These are phyloP conservation scores for Aptenodytes patagonicus DNA, from an alignment of 2,113 vertebrate genomes.

Conservation along the genomic window DNA sequence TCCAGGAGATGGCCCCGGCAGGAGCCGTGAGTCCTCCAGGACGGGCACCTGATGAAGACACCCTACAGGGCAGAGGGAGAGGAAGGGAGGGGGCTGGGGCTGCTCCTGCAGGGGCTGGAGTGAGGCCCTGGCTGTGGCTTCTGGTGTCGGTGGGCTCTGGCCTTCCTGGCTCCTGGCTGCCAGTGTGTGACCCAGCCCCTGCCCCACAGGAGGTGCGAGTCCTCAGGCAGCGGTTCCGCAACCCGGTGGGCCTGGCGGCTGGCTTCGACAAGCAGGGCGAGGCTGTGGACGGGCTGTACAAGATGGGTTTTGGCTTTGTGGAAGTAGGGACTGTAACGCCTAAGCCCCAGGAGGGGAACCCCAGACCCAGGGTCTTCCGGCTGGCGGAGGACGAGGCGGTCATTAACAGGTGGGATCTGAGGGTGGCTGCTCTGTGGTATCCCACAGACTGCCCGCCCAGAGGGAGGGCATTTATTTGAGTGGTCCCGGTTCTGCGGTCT, in stretches of 20 bases:
- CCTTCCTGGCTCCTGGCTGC: too few species aligned
- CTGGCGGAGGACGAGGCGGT: constrained; percentile 83
- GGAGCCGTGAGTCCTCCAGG: rapidly evolving
- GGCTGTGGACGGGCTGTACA: constrained; percentile 89
- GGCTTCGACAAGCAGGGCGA: constrained; percentile 95
- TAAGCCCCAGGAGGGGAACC: constrained; percentile 90
- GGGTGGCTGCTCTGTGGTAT: background rate
- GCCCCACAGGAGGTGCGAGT: constrained; percentile 81
- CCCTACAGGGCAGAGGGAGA: rapidly evolving
- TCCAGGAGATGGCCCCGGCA: too few species aligned
- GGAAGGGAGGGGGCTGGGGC: background rate
- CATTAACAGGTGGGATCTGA: constrained; percentile 86
- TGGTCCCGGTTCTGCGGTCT: background rate
- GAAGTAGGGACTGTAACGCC: constrained; percentile 95
- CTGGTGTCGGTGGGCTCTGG: background rate
- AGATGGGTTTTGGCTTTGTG: constrained; percentile 94
- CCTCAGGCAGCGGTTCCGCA: constrained; percentile 85
- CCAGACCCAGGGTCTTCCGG: constrained; percentile 90
- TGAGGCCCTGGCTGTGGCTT: background rate
- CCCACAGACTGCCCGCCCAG: rapidly evolving
- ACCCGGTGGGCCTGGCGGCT: constrained; percentile 91
- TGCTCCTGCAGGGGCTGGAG: background rate
- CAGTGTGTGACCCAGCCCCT: background rate
- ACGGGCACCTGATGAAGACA: rapidly evolving
- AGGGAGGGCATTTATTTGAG: rapidly evolving